phyloP scores from a whole-genome alignment of 1,140 invertebrate genomes.

The Dendroctonus valens region DNA sequence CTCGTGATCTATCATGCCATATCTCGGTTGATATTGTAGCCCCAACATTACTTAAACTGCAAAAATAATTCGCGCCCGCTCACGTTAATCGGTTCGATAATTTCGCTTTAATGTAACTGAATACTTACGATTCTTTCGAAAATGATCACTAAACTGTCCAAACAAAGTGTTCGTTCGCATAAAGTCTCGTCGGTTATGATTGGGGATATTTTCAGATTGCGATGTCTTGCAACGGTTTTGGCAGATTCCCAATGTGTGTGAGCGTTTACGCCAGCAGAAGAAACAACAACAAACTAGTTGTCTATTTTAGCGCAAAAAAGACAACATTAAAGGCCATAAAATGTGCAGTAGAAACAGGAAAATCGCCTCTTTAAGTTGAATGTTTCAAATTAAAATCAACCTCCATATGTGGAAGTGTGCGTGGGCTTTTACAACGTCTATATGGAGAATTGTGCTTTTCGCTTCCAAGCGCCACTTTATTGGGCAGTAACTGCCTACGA shows the following conservation, averaged over 20 bases:
- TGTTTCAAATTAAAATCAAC: background rate
- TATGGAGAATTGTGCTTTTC: no score
- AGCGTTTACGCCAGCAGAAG: background rate
- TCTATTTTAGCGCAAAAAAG: background rate
- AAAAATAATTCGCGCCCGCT: no score
- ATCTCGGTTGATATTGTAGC: constrained; percentile 32
- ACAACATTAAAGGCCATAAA: background rate
- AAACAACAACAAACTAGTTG: background rate
- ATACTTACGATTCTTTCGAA: constrained; percentile 27
- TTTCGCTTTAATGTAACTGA: constrained; percentile 1
- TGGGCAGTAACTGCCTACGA: background rate
- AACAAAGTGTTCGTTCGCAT: constrained; percentile 26
- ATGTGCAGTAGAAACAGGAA: background rate
- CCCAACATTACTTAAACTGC: constrained; percentile 31
- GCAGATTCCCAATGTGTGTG: constrained; percentile 20
- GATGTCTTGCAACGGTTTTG: constrained; percentile 11
- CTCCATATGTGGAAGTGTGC: no score
- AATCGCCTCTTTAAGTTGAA: background rate
- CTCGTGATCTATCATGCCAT: constrained; percentile 30
- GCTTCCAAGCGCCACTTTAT: background rate
- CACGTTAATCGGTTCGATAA: no score
- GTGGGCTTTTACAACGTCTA: background rate
- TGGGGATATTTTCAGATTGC: constrained; percentile 25
- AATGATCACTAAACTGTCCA: constrained; percentile 9
- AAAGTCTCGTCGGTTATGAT: constrained; percentile 24